Evolutionary conservation across 2,797 vertebrate species (phyloP), one percentile per base, ranked within the genome.

Genomic region (Prunella strophiata): DNA sequence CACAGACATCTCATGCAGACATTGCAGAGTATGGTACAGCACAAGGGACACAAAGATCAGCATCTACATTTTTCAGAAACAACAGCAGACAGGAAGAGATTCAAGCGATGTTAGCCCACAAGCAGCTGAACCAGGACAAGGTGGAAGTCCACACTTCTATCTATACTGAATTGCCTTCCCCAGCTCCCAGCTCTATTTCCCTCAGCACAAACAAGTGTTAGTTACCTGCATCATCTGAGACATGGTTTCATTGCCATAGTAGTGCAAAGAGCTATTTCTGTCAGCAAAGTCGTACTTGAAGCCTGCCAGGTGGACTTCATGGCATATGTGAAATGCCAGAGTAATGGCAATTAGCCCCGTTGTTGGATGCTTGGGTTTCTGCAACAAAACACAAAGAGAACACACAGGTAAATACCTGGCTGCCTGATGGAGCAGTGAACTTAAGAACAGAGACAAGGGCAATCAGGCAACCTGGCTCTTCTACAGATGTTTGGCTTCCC

Each of bases 301-400:
- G 58, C 98, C 98, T 57, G 98, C 98, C 75, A 98, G 76, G 43
- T 98, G 98, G 85, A 98, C 98, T 96, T 98, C 98, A 8, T 97
- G 97, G 94, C 98, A 98, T 68, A 98, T 96, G 48, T 98, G 97
- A 95, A 98, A 98, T 11, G 98, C 98, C 34, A 98, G 17, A 0
- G 98, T 95, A 91, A 98, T 97, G 58, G 98, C 98, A 88, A 98
- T 98, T 34, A 98, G 97, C 20, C 98, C 98, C 0, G 98, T 98
- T 4, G 98, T 98, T 23, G 98, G 98, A 88, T 98, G 98, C 90
- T 98, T 98, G 70, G 98, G 98, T 97, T 97, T 98, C 98, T 98
- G 48, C 32, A 94, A 95, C 1, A 4, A 71, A 94, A 79, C 34
- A 94, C 45, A 93, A 48, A 80, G 51, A 91, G 71, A 17, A 62